Evolutionary conservation across 2,113 vertebrate species (phyloP), one percentile per base, ranked within the genome.

Genomic region (Notarius quadriscutis): DNA sequence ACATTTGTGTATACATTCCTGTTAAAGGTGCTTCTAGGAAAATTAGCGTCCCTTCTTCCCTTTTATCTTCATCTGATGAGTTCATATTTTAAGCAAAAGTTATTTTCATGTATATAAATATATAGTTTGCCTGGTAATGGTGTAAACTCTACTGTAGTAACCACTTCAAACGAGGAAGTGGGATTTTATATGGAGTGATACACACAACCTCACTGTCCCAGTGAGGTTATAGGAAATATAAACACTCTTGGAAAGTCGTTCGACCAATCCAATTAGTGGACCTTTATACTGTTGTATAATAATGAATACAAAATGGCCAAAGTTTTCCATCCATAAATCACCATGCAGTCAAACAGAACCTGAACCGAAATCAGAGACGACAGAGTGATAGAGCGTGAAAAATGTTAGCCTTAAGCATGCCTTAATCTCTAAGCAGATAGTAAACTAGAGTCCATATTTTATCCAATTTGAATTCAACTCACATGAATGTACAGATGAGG

Each of bases 381-480:
- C 69, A 41, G 69, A 18, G 69, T 8, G 69, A 72, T 69, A 30
- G 65, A 69, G 27, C 11, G 27, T 69, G 65, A 67, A 67, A 27
- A 67, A 14, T 12, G 27, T 67, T 67, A n/a, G 65, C 1, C 10
- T 27, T 69, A 69, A 74, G 17, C 34, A 18, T 48, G 18, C 71
- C 71, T 74, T 22, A 17, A 74, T 22, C 41, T 41, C 71, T 20
- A 22, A 74, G 41, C 69, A 48, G 7, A 18, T 48, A 41, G 11
- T 41, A 72, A 41, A 41, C 34, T 48, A 57, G 2, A 57, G 51
- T 53, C 17, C 12, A 27, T 27, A 57, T 71, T 57, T 81, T 53
- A 87, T 53, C 63, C 11, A 53, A 57, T 17, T 67, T 87, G 87
- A 84, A 22, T 27, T 87, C 72, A 84, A 25, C 30, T 1, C 30